Conservation (phyloP, 1,140 invertebrate genomes). For the Micrasema minimum region DNA sequence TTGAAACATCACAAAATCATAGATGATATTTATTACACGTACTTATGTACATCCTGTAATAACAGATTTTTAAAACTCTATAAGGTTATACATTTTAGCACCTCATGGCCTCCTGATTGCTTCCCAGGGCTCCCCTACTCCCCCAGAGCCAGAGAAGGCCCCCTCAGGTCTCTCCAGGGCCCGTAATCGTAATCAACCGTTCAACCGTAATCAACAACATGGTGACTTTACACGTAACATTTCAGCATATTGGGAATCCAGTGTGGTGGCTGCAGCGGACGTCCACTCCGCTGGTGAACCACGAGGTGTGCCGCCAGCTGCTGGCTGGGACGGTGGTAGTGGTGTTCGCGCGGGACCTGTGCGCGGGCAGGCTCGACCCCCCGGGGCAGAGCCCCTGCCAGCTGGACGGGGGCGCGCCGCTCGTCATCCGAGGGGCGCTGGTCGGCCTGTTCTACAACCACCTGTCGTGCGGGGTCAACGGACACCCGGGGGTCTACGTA, state of each 20-base stretch:
- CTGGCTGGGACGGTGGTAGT: not conserved
- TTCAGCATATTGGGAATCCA: conserved; percentile 11
- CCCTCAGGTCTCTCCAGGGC: no score
- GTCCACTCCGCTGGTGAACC: not conserved
- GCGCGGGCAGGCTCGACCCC: not conserved
- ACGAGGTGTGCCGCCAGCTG: not conserved
- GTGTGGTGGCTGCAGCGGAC: not conserved
- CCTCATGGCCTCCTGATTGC: no score
- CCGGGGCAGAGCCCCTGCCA: not conserved
- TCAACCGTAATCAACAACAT: no score
- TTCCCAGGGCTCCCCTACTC: no score
- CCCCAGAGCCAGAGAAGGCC: no score
- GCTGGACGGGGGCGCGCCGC: conserved; percentile 6
- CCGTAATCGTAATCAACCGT: no score
- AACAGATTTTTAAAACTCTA: no score
- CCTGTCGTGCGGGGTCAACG: not conserved
- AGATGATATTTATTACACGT: no score
- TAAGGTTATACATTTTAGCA: no score
- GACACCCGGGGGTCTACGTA: not conserved
- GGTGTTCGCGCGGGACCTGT: not conserved
- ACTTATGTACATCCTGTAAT: no score
- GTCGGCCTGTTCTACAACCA: not conserved
- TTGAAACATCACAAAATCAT: no score
- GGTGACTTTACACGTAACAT: no score
- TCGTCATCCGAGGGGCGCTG: conserved; percentile 6